Conservation (phyloP, 2,113 vertebrate species). For the Hoplias malabaricus region DNA sequence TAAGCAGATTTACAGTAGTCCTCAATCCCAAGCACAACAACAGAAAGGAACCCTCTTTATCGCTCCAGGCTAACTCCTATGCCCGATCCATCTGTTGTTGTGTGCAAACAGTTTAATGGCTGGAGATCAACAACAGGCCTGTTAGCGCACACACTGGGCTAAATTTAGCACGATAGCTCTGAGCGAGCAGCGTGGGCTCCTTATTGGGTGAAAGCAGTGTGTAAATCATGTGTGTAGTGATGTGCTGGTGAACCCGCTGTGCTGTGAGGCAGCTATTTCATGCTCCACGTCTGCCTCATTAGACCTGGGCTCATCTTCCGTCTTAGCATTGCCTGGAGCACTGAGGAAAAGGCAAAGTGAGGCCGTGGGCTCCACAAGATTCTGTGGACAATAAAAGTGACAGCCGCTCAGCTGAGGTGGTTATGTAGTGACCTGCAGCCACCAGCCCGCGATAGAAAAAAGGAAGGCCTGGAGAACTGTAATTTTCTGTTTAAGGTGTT, state of each 20-base stretch:
- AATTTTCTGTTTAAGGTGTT: background rate
- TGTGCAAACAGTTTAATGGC: conserved; percentile 15
- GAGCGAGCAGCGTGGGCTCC: background rate
- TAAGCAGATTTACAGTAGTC: background rate
- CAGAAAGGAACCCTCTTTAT: background rate
- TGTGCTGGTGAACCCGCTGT: background rate
- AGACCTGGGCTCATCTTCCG: background rate
- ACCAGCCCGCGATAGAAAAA: background rate
- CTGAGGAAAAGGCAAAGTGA: background rate
- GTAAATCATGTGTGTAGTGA: background rate
- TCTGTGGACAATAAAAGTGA: background rate
- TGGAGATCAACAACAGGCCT: conserved; percentile 7
- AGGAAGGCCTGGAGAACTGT: background rate
- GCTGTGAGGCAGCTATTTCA: background rate
- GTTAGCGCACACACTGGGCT: background rate
- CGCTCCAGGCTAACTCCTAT: background rate
- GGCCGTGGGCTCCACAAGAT: background rate
- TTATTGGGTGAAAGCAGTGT: background rate
- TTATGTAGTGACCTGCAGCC: background rate
- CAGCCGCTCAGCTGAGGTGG: background rate
- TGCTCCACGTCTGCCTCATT: conserved; percentile 14
- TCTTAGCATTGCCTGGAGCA: background rate
- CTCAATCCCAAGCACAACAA: background rate
- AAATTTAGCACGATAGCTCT: conserved; percentile 5
- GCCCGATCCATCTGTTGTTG: conserved; percentile 13